These are phyloP conservation scores for Apis cerana DNA, from an alignment of 1,140 invertebrate genomes.

Conservation along the genomic window DNA sequence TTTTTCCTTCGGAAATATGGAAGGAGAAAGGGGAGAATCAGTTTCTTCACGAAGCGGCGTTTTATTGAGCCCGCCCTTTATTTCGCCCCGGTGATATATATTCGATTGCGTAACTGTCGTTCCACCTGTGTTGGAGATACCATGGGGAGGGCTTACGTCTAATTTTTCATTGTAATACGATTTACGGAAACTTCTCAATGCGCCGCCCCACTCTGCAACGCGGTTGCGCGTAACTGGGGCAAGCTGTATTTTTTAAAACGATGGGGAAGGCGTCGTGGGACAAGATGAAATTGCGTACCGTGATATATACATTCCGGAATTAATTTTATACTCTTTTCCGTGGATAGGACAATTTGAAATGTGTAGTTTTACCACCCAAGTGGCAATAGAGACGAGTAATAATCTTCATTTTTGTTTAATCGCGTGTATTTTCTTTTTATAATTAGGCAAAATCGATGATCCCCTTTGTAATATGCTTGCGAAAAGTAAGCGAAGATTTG, in stretches of 20 bases:
- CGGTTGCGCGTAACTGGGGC: not conserved
- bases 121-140: not conserved
- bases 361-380: no score
- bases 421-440: no score
- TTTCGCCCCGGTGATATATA: conserved; percentile 43
- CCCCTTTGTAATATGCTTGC: no score
- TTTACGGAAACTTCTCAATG: conserved; percentile 16
- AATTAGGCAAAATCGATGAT: no score
- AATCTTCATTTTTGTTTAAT: no score
- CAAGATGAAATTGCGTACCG: no score
- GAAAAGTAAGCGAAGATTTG: no score
- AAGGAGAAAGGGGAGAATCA: conserved; percentile 24
- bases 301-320: no score
- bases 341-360: no score
- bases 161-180: conserved; percentile 44
- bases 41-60: conserved; percentile 42
- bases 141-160: not conserved
- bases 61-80: conserved; percentile 55
- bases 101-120: conserved; percentile 52
- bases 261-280: no score
- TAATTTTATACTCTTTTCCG: no score
- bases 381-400: no score
- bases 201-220: not conserved
- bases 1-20: conserved; percentile 17
- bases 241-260: not conserved